phyloP scores from a whole-genome alignment of 2,113 vertebrate genomes.

The Coracopsis vasa region DNA sequence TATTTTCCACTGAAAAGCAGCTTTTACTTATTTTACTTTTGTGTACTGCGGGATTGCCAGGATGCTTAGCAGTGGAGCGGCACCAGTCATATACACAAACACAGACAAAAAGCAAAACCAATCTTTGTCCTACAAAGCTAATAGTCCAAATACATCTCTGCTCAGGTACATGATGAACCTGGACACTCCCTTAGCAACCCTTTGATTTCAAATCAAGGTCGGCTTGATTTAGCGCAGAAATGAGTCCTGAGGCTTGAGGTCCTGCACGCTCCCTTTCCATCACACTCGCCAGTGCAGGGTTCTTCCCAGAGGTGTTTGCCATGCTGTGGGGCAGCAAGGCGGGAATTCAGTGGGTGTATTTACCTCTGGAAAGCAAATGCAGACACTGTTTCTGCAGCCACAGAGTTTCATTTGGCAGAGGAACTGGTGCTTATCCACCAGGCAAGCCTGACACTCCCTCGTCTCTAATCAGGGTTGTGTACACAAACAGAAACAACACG shows the following conservation, averaged over 20 bases:
- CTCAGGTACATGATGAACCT: not conserved
- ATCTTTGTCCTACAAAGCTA: not conserved
- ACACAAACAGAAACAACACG: conserved; percentile 50
- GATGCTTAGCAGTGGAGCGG: not conserved
- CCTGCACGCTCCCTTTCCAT: not conserved
- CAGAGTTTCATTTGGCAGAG: conserved; percentile 63
- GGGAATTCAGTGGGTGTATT: conserved; percentile 40
- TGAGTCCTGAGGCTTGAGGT: not conserved
- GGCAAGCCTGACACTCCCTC: conserved; percentile 50
- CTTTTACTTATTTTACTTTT: not conserved
- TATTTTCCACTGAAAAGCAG: not conserved
- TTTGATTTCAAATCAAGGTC: not conserved
- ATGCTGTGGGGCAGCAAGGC: accelerated
- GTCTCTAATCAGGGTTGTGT: not conserved
- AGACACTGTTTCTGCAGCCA: conserved; percentile 26
- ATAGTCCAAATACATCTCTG: not conserved
- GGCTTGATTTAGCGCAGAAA: not conserved
- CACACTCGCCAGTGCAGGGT: accelerated
- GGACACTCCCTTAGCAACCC: not conserved
- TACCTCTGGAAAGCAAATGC: not conserved
- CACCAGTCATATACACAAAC: not conserved
- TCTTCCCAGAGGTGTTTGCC: not conserved
- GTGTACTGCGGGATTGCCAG: not conserved
- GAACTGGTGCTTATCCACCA: conserved; percentile 3
- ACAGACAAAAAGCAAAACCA: not conserved